Conservation (phyloP, 2,888 invertebrate genomes). For the Parapristionchus giblindavisi region DNA sequence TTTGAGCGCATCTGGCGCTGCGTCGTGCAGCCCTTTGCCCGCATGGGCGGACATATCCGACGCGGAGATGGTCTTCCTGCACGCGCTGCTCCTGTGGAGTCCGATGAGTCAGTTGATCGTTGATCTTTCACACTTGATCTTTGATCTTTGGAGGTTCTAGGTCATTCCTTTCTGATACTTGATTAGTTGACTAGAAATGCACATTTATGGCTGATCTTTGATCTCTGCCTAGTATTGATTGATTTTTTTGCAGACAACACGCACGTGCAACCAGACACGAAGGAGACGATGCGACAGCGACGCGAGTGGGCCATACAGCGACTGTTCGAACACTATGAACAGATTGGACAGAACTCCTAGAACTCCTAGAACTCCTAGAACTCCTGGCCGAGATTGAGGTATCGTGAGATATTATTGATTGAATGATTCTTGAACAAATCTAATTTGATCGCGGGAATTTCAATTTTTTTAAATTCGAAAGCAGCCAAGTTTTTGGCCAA, state of each 20-base stretch:
- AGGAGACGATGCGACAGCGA: conserved; percentile 48
- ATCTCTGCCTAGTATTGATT: not conserved
- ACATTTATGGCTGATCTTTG: no score
- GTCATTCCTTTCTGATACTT: not conserved
- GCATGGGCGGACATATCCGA: conserved; percentile 60
- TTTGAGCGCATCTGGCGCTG: conserved; percentile 61
- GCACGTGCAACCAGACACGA: conserved; percentile 51
- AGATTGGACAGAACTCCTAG: conserved; percentile 35
- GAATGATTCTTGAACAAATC: not conserved
- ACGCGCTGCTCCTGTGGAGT: conserved; percentile 61
- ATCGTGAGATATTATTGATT: not conserved
- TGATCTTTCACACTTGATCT: not conserved
- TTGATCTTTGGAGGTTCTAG: no score
- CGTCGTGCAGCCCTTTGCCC: conserved; percentile 60
- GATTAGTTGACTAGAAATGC: no score
- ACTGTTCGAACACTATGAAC: conserved; percentile 55
- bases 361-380: conserved; percentile 60
- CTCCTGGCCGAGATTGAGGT: conserved; percentile 65
- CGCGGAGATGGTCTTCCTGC: conserved; percentile 65
- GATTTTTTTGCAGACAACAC: conserved; percentile 50
- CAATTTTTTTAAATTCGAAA: no score
- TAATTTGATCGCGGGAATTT: no score
- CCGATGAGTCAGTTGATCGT: conserved; percentile 47
- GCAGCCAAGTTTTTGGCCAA: no score
- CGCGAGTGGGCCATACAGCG: conserved; percentile 60